Conservation (phyloP, 2,888 invertebrate genomes). For the Fragum sueziense region DNA sequence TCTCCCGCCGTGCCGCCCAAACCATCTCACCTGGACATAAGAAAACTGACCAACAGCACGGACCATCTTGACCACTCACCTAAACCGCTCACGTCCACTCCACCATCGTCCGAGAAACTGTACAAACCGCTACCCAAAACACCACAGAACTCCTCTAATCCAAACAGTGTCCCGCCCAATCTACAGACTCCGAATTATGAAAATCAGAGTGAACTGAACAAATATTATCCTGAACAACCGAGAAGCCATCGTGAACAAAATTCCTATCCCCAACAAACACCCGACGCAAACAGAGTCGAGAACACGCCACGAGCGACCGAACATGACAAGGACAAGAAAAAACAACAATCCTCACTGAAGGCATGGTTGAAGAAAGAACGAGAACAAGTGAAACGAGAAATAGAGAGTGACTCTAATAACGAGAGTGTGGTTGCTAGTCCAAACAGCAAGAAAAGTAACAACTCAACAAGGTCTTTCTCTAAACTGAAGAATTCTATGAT, state of each 20-base stretch:
- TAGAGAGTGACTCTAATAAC: slow-evolving; percentile 49
- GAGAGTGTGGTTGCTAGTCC: background rate
- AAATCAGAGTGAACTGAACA: slow-evolving; percentile 62
- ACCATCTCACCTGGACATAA: slow-evolving; percentile 23
- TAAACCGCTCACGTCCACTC: slow-evolving; percentile 73
- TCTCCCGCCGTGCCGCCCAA: slow-evolving; percentile 44
- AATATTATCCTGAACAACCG: slow-evolving; percentile 12
- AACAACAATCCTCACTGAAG: slow-evolving; percentile 70
- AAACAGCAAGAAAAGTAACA: slow-evolving; percentile 7
- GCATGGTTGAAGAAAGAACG: slow-evolving; percentile 74
- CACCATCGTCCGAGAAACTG: slow-evolving; percentile 68
- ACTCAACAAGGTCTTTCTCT: slow-evolving; percentile 62
- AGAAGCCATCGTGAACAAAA: background rate
- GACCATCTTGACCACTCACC: slow-evolving; percentile 62
- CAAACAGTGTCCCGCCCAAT: background rate
- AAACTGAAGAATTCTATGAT: slow-evolving; percentile 71
- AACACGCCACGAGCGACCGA: background rate
- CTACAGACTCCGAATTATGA: slow-evolving; percentile 60
- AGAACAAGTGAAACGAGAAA: slow-evolving; percentile 58
- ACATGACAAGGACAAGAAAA: slow-evolving; percentile 33
- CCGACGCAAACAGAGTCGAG: background rate
- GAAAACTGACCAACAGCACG: slow-evolving; percentile 11
- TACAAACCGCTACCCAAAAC: slow-evolving; percentile 72
- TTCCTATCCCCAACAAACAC: background rate
- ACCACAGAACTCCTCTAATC: slow-evolving; percentile 13